These are phyloP conservation scores for Hormiphora californensis DNA, from an alignment of 37 sponge, comb jelly and placozoan species.

Conservation along the genomic window DNA sequence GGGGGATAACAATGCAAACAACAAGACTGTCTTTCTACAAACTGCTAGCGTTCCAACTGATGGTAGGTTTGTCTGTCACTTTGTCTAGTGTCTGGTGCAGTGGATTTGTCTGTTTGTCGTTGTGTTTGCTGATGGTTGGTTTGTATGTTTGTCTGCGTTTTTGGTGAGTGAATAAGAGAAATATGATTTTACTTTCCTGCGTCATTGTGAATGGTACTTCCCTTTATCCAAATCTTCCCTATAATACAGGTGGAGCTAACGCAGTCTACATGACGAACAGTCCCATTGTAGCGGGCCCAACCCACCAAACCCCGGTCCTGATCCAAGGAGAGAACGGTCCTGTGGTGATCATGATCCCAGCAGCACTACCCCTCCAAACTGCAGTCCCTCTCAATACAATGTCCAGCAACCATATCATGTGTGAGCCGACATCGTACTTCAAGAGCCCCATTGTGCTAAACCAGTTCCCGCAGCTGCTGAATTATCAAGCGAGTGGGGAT, in stretches of 20 bases:
- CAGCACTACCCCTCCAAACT: neutral
- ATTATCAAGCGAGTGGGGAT: neutral
- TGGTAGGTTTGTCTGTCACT: too few relatives aligned
- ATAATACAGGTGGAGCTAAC: neutral
- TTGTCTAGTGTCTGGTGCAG: too few relatives aligned
- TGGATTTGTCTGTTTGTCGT: too few relatives aligned
- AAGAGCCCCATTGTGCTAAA: slow-evolving; percentile 15
- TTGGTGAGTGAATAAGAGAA: too few relatives aligned
- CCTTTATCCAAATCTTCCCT: too few relatives aligned
- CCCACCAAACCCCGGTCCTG: slow-evolving; percentile 41
- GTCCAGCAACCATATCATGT: slow-evolving; percentile 35
- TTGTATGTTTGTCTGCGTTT: too few relatives aligned
- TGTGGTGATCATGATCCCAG: slow-evolving; percentile 43
- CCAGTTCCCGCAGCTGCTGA: slow-evolving; percentile 31
- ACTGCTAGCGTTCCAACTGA: too few relatives aligned
- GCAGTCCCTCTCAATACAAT: slow-evolving; percentile 45
- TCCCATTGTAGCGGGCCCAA: neutral
- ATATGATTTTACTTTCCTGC: too few relatives aligned
- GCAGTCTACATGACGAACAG: slow-evolving; percentile 11
- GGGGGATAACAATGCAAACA: neutral
- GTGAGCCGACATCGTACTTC: slow-evolving; percentile 39
- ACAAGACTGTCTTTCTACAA: too few relatives aligned
- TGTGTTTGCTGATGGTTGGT: too few relatives aligned
- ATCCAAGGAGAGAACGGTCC: slow-evolving; percentile 50
- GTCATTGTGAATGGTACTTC: too few relatives aligned